Conservation (phyloP, 2,113 vertebrate genomes). For the Sander lucioperca region DNA sequence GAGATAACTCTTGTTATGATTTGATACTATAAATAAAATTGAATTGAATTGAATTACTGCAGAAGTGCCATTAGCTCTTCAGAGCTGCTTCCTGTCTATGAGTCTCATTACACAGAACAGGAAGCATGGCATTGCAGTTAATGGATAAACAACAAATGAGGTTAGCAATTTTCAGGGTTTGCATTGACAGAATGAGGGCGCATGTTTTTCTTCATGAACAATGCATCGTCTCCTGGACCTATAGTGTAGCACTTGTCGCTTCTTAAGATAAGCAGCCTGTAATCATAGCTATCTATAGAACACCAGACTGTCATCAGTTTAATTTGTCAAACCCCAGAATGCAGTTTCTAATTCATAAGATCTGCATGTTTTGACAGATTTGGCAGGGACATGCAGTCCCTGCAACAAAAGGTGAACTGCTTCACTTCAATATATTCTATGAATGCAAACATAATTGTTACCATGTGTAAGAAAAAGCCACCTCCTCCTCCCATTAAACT, state of each 20-base stretch:
- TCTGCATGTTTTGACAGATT: background rate
- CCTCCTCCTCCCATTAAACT: background rate
- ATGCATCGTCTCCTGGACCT: background rate
- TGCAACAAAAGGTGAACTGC: background rate
- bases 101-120: conserved; percentile 26
- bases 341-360: background rate
- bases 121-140: background rate
- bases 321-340: background rate
- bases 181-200: background rate
- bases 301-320: background rate
- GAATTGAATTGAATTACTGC: too few species aligned
- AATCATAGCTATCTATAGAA: background rate
- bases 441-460: background rate
- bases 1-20: too few species aligned
- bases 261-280: background rate
- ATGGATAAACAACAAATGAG: background rate
- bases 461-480: background rate
- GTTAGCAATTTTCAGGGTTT: background rate
- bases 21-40: too few species aligned
- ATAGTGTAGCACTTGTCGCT: background rate
- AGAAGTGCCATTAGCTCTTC: background rate
- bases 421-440: background rate
- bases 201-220: background rate
- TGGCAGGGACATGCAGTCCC: background rate
- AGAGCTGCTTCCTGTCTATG: conserved; percentile 42